A percentile compares a stretch with the other conserved stretches of the same genome.
Evolutionary conservation across 1,140 invertebrate genomes (phyloP).

Genomic region (Drosophila parvula): DNA sequence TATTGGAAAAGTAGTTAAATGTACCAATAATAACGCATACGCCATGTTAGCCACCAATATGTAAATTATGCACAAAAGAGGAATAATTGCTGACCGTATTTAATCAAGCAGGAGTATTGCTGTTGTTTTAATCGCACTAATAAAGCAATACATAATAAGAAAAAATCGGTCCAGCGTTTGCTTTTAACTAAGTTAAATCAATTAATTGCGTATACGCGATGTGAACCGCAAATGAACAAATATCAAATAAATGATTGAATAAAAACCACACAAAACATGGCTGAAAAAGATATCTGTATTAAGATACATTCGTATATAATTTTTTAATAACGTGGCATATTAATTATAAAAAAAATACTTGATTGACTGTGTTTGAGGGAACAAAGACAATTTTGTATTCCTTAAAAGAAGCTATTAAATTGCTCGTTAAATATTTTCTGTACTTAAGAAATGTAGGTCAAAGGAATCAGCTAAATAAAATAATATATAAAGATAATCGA

Average conservation of each 20-base stretch:
- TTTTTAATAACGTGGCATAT: neutral
- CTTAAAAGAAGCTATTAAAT: neutral
- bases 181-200: slow-evolving; percentile 12
- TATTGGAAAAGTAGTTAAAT: slow-evolving; percentile 8
- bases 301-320: neutral
- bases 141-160: slow-evolving; percentile 1
- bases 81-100: slow-evolving; percentile 11
- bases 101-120: slow-evolving; percentile 3
- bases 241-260: neutral
- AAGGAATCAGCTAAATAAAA: neutral
- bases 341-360: neutral
- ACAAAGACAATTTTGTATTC: no score
- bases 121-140: slow-evolving; percentile 3
- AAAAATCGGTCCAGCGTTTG: neutral
- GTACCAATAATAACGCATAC: slow-evolving; percentile 17
- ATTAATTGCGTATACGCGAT: neutral
- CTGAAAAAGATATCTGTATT: neutral
- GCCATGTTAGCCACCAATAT: slow-evolving; percentile 1
- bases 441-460: no score
- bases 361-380: neutral
- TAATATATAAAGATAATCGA: neutral
- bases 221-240: slow-evolving; percentile 3
- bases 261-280: neutral
- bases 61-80: slow-evolving; percentile 13
- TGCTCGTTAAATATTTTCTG: no score